phyloP scores from a whole-genome alignment of 2,113 vertebrate species.

The Leptodactylus fuscus region DNA sequence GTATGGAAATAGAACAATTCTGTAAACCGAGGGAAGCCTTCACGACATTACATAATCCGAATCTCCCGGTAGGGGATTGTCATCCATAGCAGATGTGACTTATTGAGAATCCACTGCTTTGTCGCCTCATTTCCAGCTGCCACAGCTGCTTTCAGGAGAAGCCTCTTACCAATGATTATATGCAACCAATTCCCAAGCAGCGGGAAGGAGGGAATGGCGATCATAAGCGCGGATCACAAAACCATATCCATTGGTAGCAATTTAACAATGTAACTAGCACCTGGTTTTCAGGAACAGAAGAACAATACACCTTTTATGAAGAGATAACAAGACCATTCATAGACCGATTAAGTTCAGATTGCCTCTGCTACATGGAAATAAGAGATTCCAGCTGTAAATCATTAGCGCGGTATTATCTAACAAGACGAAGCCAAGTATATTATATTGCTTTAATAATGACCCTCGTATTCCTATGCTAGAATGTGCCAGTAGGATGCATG shows the following conservation, averaged over 20 bases:
- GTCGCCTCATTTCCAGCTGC: constrained; percentile 44
- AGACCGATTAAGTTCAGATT: background rate
- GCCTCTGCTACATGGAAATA: background rate
- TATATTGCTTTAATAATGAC: background rate
- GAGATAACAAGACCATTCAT: background rate
- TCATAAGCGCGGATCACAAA: constrained; percentile 29
- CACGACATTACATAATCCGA: constrained; percentile 27
- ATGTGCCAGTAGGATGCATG: background rate
- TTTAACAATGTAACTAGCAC: constrained; percentile 45
- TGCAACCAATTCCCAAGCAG: constrained; percentile 33
- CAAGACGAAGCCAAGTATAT: background rate
- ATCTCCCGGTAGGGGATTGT: constrained; percentile 41
- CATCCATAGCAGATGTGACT: constrained; percentile 53
- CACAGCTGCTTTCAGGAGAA: constrained; percentile 52
- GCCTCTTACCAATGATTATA: constrained; percentile 53
- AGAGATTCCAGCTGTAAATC: background rate
- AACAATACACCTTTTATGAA: background rate
- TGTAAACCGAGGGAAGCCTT: constrained; percentile 39
- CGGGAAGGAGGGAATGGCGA: constrained; percentile 41
- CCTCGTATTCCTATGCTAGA: background rate
- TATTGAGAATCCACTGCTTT: constrained; percentile 32
- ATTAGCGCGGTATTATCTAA: background rate
- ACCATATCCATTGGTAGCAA: constrained; percentile 44
- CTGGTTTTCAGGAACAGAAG: constrained; percentile 26
- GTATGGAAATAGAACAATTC: constrained; percentile 11